Base-by-base conservation (phyloP, 2,888 invertebrate species). In the Thecocarcelia acutangulata region DNA sequence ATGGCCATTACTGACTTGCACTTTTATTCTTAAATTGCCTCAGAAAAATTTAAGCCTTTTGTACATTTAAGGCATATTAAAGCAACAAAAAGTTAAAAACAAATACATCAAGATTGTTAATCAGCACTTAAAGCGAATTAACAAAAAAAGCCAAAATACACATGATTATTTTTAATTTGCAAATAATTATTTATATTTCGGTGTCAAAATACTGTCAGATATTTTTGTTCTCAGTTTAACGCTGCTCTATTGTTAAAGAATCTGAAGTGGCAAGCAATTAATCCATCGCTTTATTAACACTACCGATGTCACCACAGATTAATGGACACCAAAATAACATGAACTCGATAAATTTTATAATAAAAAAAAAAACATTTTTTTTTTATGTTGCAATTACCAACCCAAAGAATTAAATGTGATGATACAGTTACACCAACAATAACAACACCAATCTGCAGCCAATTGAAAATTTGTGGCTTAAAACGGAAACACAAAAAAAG, bases 261-360 rank as follows among this genome's bases (percentile, higher is more conserved):
- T 48, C 50, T 48, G 21, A 73, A 72, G 54, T 74, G 78, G 58
- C 50, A 78, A 66, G 50, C 70, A 78, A 78, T 78, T 72, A 72
- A 78, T 78, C 58, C 56, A 58, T 58, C 64, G 42, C 59, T 66
- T 58, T 72, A 78, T 72, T 72, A 72, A 72, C 78, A 72, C 52
- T 52, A 46, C 17, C 44, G 58, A 63, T 78, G 66, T 52, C 58
- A 54, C 46, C 61, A n/a, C 76, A 69, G 69, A 76, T 77, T 72
- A 78, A 66, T 70, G 78, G 42, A 66, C 77, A 63, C 52, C 61
- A 70, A 70, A 72, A 64, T 40, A 61, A 61, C 69, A 56, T 12
- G 19, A 15, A 28, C 37, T 21, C 42, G 17, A 21, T 33, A 8
- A 17, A 8, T 46, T 42, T 52, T 8, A 37, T 12, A 17, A 21